phyloP scores from a whole-genome alignment of 2,797 vertebrate genomes.

The Periparus ater region DNA sequence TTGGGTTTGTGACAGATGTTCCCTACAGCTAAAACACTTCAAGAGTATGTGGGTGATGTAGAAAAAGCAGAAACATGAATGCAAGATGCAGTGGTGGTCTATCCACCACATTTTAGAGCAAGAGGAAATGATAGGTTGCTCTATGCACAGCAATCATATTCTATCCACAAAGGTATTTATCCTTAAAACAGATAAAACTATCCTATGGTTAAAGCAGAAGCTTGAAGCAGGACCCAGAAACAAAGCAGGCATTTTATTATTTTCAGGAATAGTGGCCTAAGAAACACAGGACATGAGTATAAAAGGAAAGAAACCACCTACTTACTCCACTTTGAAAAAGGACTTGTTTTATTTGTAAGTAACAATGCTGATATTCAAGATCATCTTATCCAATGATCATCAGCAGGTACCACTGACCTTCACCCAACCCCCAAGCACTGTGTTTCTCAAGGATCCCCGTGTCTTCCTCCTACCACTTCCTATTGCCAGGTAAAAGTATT shows the following conservation, averaged over 20 bases:
- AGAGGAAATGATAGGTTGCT: constrained; percentile 26
- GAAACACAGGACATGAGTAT: background rate
- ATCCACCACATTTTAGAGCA: background rate
- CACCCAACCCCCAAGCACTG: background rate
- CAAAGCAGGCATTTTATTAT: background rate
- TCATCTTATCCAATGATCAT: background rate
- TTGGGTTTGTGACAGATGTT: constrained; percentile 47
- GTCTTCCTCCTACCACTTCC: background rate
- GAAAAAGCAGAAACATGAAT: constrained; percentile 9
- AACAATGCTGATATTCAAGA: background rate
- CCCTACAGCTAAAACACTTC: constrained; percentile 45
- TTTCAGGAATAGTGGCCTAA: background rate
- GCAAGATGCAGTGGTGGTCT: background rate
- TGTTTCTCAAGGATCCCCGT: background rate
- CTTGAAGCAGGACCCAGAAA: constrained; percentile 5
- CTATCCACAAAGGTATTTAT: constrained; percentile 5
- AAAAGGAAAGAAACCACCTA: background rate
- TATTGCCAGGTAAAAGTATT: background rate
- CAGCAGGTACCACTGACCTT: background rate
- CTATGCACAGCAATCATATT: constrained; percentile 28
- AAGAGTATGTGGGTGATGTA: background rate
- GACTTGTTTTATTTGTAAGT: background rate
- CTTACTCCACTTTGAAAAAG: background rate
- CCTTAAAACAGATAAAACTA: constrained; percentile 20
- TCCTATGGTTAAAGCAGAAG: constrained; percentile 12